A percentile compares a stretch with the other conserved stretches of the same genome.
Evolutionary conservation across 2,888 invertebrate species (phyloP).

Genomic region (Galerucella pusilla): DNA sequence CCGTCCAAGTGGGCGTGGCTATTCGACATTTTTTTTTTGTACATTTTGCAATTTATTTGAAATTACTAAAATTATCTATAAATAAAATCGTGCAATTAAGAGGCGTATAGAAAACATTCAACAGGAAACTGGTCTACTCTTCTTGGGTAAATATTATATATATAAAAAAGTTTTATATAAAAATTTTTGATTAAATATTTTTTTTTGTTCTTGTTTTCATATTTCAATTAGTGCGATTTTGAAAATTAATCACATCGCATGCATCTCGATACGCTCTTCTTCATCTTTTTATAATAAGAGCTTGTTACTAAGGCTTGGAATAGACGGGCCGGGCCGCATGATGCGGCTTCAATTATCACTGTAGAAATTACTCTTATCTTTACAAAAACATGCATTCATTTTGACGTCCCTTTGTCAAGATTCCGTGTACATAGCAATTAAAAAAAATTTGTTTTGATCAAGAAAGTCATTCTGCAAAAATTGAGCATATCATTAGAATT

Average conservation of each 20-base stretch:
- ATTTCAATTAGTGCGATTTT: conserved; percentile 32
- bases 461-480: too few relatives aligned
- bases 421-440: too few relatives aligned
- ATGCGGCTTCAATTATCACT: too few relatives aligned
- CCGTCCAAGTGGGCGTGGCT: conserved; percentile 42
- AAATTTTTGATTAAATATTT: conserved; percentile 41
- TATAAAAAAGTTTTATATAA: conserved; percentile 35
- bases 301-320: background rate
- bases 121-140: conserved; percentile 50
- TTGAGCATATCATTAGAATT: too few relatives aligned
- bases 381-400: too few relatives aligned
- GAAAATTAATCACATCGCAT: conserved; percentile 16
- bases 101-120: conserved; percentile 35
- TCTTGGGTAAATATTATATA: conserved; percentile 41
- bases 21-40: conserved; percentile 52
- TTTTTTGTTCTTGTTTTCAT: conserved; percentile 14
- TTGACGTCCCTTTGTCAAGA: too few relatives aligned
- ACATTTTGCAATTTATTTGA: conserved; percentile 55
- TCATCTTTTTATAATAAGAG: background rate
- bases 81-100: conserved; percentile 54
- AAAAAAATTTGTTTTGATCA: too few relatives aligned
- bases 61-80: conserved; percentile 55
- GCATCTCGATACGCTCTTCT: conserved; percentile 6
- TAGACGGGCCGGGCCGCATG: too few relatives aligned
- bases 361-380: too few relatives aligned